phyloP scores from a whole-genome alignment of 2,888 invertebrate species.

The Sinodicranocentrus sp. region DNA sequence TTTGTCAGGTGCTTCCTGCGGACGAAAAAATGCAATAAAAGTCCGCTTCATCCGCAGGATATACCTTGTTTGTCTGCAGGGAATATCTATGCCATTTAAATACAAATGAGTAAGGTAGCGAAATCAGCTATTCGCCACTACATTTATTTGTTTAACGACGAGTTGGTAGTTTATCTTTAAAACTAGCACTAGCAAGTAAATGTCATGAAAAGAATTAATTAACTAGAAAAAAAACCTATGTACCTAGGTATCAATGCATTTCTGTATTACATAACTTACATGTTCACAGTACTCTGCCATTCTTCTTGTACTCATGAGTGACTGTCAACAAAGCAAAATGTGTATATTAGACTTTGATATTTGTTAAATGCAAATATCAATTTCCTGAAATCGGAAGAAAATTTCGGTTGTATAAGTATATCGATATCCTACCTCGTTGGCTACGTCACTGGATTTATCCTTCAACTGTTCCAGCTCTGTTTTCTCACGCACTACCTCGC shows the following conservation, averaged over 20 bases:
- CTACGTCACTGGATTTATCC: constrained; percentile 53
- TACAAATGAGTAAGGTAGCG: not conserved
- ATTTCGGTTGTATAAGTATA: not conserved
- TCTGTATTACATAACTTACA: constrained; percentile 24
- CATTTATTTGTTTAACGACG: not conserved
- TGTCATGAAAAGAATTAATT: not conserved
- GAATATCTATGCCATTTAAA: not conserved
- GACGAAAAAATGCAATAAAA: no score
- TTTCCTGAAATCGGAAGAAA: not conserved
- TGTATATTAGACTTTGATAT: not conserved
- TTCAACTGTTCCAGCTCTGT: constrained; percentile 59
- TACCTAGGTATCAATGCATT: no score
- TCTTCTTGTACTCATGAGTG: constrained; percentile 58
- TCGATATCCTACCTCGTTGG: constrained; percentile 58
- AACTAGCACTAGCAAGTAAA: not conserved
- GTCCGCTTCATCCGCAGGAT: no score
- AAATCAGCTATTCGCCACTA: not conserved
- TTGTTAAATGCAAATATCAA: not conserved
- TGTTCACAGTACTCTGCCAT: constrained; percentile 68
- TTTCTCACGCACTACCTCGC: constrained; percentile 35
- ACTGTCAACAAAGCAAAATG: constrained; percentile 30
- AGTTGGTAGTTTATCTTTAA: not conserved
- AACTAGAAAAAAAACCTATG: not conserved
- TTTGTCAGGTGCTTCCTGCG: no score
- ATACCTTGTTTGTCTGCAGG: no score